Base-by-base conservation (phyloP, 1,140 invertebrate genomes). In the Hycleus cichorii region DNA sequence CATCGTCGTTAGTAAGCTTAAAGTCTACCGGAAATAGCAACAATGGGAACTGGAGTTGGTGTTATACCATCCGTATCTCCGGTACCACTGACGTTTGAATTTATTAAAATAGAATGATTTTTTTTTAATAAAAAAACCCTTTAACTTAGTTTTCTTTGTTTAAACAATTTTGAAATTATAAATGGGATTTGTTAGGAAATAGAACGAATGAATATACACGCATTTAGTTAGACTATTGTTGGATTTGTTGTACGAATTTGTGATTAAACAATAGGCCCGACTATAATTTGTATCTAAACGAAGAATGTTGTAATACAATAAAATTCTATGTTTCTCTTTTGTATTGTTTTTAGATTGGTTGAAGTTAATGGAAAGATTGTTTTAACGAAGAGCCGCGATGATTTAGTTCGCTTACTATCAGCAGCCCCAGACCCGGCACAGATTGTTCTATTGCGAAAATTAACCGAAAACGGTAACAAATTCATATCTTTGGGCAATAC, bases 311-410 rank as follows among this genome's bases (percentile, higher is more conserved):
- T 42, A n/a, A n/a, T 42, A 6, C 40, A 42, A 4, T n/a, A 39
- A 39, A 39, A 39, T 39, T 39, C 39, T 10, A 39, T 10, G 39
- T 42, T 42, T 32, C 50, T 59, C 3, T 32, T 32, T 32, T 32
- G 12, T 12, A 32, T 32, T 32, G 32, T 53, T 72, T 69, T 8
- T 74, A 90, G 90, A 65, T 79, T 93, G 55, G 70, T 93, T 59
- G 91, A 93, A 74, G 85, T 92, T 42, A 93, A 93, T 68, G 90
- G 90, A 9, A 88, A 88, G 57, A 68, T 85, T 3, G 83, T 90
- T 3, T 74, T 90, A 3, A 81, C 80, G 47, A 84, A 83, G 60
- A 81, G 78, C 44, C 80, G 83, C 61, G 87, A 86, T 43, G 88
- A 90, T 62, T 70, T 90, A 39, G 76, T 77, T 8, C 77, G 84